These are phyloP conservation scores for Dolomedes plantarius DNA, from an alignment of 2,888 invertebrate genomes.

Conservation along the genomic window DNA sequence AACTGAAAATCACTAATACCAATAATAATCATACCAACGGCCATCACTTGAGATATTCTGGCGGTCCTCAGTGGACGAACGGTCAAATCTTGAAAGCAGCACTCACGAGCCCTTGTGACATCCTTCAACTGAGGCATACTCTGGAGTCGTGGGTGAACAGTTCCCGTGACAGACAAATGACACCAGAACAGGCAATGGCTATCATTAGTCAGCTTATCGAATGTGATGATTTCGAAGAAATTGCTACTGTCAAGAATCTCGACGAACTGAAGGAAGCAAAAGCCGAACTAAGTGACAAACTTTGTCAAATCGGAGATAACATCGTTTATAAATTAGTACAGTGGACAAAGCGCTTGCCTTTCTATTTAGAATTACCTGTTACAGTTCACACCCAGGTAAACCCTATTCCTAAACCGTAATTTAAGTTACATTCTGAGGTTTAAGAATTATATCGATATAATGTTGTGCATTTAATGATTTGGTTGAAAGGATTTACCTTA, in stretches of 20 bases:
- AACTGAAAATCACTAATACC: constrained; percentile 6
- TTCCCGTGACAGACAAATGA: constrained; percentile 83
- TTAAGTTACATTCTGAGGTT: not conserved
- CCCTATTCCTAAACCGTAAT: not conserved
- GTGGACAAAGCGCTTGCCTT: constrained; percentile 98
- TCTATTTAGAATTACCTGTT: constrained; percentile 96
- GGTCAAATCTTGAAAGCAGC: constrained; percentile 96
- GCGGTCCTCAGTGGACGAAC: constrained; percentile 82
- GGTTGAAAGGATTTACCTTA: not conserved
- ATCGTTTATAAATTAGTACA: constrained; percentile 98
- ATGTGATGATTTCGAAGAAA: constrained; percentile 97
- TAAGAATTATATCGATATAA: not conserved
- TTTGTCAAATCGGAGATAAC: constrained; percentile 97
- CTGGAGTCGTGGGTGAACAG: constrained; percentile 92
- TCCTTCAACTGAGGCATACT: constrained; percentile 82
- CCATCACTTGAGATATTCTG: constrained; percentile 28
- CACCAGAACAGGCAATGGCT: constrained; percentile 88
- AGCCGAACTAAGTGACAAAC: constrained; percentile 88
- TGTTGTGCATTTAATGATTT: not conserved
- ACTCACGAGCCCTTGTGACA: constrained; percentile 94
- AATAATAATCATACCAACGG: constrained; percentile 8
- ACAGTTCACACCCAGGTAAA: constrained; percentile 80
- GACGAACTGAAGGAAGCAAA: constrained; percentile 90
- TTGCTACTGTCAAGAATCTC: constrained; percentile 92
- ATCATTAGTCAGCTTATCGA: constrained; percentile 95